phyloP scores from a whole-genome alignment of 2,113 vertebrate genomes.

The Nestor notabilis region DNA sequence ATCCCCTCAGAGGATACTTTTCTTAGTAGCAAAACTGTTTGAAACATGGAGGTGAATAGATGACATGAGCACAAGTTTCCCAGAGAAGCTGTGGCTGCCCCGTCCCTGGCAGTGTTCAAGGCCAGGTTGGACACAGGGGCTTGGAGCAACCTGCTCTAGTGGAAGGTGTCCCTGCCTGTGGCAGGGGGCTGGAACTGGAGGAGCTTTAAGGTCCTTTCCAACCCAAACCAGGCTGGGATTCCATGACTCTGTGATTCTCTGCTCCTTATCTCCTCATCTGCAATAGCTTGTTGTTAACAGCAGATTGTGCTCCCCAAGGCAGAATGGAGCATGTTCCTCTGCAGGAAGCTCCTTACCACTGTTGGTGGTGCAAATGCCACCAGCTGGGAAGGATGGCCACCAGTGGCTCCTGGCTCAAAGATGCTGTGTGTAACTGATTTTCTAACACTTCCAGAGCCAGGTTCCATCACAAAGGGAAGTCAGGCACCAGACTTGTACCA shows the following conservation, averaged over 20 bases:
- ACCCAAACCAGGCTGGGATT: not conserved
- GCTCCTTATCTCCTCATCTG: not conserved
- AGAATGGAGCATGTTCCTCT: not conserved
- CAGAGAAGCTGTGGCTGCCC: not conserved
- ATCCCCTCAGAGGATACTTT: too few relatives aligned
- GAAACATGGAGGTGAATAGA: not conserved
- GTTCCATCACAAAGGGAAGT: not conserved
- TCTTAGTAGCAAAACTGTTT: not conserved
- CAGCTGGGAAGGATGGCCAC: not conserved
- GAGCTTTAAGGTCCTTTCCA: too few relatives aligned
- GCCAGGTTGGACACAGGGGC: not conserved
- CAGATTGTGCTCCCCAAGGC: not conserved
- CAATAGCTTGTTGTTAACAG: not conserved
- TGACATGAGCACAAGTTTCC: not conserved
- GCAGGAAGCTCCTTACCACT: not conserved
- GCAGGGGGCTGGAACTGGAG: too few relatives aligned
- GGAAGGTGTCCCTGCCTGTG: not conserved
- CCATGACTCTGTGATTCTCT: not conserved
- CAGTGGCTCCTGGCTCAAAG: not conserved
- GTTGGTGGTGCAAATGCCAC: not conserved
- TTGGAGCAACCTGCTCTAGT: not conserved
- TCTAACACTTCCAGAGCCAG: not conserved
- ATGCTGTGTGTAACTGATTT: not conserved
- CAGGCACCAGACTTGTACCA: not conserved
- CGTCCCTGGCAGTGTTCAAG: not conserved